Evolutionary conservation across 2,888 invertebrate genomes (phyloP).

Genomic region (Mactromeris polynyma): DNA sequence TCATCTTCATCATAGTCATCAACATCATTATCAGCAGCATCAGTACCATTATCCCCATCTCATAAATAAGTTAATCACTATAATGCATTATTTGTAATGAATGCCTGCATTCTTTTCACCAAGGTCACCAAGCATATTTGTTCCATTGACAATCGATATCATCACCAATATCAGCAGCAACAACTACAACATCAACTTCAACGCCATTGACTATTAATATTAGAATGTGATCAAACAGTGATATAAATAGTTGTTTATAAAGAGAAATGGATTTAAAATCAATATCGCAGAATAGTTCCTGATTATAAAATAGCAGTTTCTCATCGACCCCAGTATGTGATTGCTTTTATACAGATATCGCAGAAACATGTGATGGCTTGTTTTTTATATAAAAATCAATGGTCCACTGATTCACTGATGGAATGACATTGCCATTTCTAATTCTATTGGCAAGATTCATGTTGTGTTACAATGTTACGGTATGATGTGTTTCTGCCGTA

Average conservation of each 20-base stretch:
- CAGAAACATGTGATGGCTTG: not conserved
- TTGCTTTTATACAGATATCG: slow-evolving; percentile 14
- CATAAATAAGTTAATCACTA: not conserved
- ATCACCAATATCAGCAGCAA: not conserved
- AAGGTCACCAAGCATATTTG: no score
- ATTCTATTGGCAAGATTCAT: not conserved
- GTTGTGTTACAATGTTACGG: not conserved
- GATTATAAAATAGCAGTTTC: not conserved
- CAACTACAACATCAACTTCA: not conserved
- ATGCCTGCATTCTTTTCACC: no score
- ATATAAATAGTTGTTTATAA: not conserved
- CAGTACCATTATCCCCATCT: not conserved
- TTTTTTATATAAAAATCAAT: slow-evolving; percentile 21
- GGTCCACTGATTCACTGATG: slow-evolving; percentile 2
- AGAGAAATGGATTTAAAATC: slow-evolving; percentile 20
- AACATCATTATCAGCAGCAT: not conserved
- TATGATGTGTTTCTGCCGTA: not conserved
- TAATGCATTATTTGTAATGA: not conserved
- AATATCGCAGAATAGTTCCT: not conserved
- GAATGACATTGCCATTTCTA: not conserved
- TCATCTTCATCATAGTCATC: not conserved
- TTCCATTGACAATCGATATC: not conserved
- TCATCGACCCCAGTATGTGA: not conserved
- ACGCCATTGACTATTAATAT: not conserved
- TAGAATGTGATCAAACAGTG: not conserved